These are phyloP conservation scores for Oreochromis niloticus DNA, from an alignment of 2,113 vertebrate species.

Conservation along the genomic window DNA sequence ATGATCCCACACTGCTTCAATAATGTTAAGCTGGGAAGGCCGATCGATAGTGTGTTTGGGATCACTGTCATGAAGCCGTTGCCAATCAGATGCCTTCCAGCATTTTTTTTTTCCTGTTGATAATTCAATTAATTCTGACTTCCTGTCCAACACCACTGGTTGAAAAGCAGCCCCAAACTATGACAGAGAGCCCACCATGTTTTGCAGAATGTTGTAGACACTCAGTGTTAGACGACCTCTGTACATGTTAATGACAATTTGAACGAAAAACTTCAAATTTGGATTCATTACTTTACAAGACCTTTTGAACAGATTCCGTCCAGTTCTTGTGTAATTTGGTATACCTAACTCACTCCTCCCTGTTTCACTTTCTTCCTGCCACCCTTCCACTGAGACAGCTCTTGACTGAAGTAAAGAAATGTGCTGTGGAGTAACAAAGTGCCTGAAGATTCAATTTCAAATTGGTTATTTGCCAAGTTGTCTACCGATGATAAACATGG, in stretches of 20 bases:
- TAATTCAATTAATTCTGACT: not conserved
- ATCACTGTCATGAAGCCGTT: not conserved
- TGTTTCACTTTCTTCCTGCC: not conserved
- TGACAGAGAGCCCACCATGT: not conserved
- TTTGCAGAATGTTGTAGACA: accelerated
- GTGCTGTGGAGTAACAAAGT: not conserved
- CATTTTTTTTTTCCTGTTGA: not conserved
- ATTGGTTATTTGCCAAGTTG: not conserved
- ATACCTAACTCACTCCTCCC: not conserved
- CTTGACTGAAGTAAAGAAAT: not conserved
- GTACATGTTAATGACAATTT: not conserved
- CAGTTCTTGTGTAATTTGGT: not conserved
- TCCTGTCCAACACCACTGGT: not conserved
- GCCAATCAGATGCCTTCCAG: not conserved
- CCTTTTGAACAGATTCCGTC: not conserved
- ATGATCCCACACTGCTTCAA: not conserved
- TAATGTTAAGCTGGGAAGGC: not conserved
- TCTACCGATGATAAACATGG: not conserved
- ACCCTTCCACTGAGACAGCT: not conserved
- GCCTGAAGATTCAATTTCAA: not conserved
- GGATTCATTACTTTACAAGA: not conserved
- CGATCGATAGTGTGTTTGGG: not conserved
- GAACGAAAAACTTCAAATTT: not conserved
- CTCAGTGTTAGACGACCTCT: not conserved
- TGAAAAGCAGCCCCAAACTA: not conserved